Base-by-base conservation (phyloP, 1,140 invertebrate species). In the Leptopilina clavipes region DNA sequence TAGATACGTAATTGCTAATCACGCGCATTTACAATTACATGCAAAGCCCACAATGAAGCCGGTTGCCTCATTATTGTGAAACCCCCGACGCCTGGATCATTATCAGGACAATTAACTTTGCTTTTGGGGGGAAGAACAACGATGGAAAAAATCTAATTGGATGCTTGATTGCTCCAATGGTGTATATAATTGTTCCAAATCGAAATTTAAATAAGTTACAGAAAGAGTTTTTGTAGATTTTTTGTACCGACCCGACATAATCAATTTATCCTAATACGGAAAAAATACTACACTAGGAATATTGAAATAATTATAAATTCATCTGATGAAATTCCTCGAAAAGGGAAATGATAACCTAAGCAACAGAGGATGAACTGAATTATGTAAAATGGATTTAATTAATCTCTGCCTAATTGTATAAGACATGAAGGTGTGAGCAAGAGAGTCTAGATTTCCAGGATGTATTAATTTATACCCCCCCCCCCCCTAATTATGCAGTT, bases 341-440 rank as follows among this genome's bases (percentile, higher is more conserved):
- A 65, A 65, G 59, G 25, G 25, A 65, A 3, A 31, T 31, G 25
- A 5, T n/a, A n/a, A 31, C 5, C 5, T 40, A 81, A 82, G 78
- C 37, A 40, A 76, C 78, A 76, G 75, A 31, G 5, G 25, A 31
- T 5, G 65, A 70, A 25, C 22, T 22, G 86, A 89, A 87, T 88
- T 84, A n/a, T n/a, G 86, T 84, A 83, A 89, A 90, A 89, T 86
- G 86, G 82, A 83, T 90, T 89, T 90, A 89, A 90, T 90, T 89
- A 90, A 90, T 89, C 87, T 88, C 83, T 75, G 83, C 86, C 86
- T 88, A 89, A 89, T 89, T 89, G 86, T 87, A 86, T 86, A 85
- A 86, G 86, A 79, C 78, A 80, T 80, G 76, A 73, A 31, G 82
- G 79, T 82, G 84, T 82, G 81, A 80, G 77, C 44, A 56, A 83